Conservation (phyloP, 2,797 vertebrate genomes). For the Limosa lapponica region DNA sequence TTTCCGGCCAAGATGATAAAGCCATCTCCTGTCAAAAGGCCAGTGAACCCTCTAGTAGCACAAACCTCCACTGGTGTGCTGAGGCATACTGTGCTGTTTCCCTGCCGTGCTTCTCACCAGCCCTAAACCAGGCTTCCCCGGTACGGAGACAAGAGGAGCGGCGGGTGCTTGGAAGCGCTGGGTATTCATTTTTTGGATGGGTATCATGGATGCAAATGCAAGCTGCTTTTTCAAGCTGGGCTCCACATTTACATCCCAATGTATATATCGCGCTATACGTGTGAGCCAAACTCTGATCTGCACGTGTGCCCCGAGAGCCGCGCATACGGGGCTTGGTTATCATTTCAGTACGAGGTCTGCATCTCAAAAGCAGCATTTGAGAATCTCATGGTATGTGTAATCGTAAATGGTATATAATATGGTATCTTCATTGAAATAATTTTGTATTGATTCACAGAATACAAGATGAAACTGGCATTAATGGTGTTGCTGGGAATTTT, state of each 20-base stretch:
- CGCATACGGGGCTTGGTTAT: accelerated
- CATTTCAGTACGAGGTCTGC: background rate
- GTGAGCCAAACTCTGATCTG: background rate
- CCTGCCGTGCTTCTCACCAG: background rate
- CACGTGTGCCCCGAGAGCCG: accelerated
- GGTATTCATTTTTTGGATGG: background rate
- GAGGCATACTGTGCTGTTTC: background rate
- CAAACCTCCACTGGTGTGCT: background rate
- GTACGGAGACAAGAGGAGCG: accelerated
- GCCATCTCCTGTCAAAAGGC: background rate
- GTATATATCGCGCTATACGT: accelerated
- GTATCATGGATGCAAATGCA: background rate
- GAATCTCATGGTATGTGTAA: background rate
- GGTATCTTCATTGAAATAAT: background rate
- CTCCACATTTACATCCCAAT: background rate
- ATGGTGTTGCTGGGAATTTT: slow-evolving; percentile 36
- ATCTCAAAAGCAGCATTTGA: background rate
- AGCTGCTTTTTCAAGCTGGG: background rate
- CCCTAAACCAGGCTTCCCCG: background rate
- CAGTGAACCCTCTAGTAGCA: background rate
- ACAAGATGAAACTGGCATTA: background rate
- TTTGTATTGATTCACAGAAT: background rate
- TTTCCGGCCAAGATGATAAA: background rate
- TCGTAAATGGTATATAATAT: background rate
- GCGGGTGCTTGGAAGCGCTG: background rate